Evolutionary conservation across 2,888 invertebrate genomes (phyloP).

Genomic region (Psylliodes chrysocephalus): DNA sequence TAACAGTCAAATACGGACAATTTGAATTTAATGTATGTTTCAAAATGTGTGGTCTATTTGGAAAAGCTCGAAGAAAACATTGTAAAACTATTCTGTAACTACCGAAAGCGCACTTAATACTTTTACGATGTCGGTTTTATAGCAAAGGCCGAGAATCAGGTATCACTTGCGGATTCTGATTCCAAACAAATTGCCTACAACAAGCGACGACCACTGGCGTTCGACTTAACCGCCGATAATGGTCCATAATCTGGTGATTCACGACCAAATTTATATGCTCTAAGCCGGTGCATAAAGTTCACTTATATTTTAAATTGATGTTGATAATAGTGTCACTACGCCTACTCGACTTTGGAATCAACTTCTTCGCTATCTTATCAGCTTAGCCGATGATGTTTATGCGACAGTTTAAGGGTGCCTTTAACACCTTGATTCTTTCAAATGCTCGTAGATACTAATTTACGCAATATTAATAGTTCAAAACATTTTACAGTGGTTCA

Average conservation of each 20-base stretch:
- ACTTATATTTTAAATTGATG: slow-evolving; percentile 39
- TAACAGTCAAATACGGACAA: no score
- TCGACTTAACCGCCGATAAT: slow-evolving; percentile 45
- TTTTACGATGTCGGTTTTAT: not conserved
- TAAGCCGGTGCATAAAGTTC: slow-evolving; percentile 58
- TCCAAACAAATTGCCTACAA: slow-evolving; percentile 20
- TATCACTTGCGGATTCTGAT: slow-evolving; percentile 23
- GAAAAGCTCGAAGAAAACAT: not conserved
- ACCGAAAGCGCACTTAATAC: not conserved
- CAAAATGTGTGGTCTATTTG: not conserved
- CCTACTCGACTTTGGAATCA: not conserved
- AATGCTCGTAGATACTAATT: no score
- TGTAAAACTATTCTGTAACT: not conserved
- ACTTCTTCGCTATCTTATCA: no score
- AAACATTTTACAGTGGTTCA: no score
- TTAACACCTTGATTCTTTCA: no score
- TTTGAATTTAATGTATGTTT: not conserved
- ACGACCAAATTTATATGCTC: slow-evolving; percentile 54
- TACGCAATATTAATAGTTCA: no score
- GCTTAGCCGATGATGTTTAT: no score
- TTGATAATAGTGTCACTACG: slow-evolving; percentile 14
- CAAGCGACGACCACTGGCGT: no score
- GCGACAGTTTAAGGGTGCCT: no score
- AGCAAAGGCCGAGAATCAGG: not conserved
- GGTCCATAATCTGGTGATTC: slow-evolving; percentile 58